Percentiles rank a stretch among this genome's conserved stretches.
Evolutionary conservation across 2,797 vertebrate species (phyloP).

Genomic region (Allobates femoralis): DNA sequence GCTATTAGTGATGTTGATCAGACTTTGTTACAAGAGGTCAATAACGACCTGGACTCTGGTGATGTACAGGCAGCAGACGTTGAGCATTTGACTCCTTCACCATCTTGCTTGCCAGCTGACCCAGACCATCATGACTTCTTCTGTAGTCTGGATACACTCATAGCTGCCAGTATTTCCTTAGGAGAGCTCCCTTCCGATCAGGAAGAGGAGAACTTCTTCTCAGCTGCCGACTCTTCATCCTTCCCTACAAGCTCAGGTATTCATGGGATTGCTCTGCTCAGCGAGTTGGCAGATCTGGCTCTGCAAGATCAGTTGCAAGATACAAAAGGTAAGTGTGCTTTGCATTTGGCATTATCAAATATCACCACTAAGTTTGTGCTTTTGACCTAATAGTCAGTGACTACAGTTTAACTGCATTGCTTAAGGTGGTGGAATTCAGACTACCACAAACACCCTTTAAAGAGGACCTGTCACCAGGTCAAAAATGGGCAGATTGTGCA

Average conservation of each 20-base stretch:
- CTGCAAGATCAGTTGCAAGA: slow-evolving; percentile 75
- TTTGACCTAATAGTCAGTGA: not conserved
- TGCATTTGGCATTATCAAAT: not conserved
- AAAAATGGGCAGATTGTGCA: too few relatives aligned
- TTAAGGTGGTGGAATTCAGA: not conserved
- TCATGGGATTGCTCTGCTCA: slow-evolving; percentile 92
- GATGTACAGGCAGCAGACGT: slow-evolving; percentile 66
- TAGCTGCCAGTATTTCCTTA: slow-evolving; percentile 86
- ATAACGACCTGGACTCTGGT: slow-evolving; percentile 43
- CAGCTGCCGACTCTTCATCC: slow-evolving; percentile 17
- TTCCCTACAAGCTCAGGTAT: slow-evolving; percentile 74
- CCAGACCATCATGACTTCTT: slow-evolving; percentile 69
- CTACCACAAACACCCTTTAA: too few relatives aligned
- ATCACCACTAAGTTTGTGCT: not conserved
- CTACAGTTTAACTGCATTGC: not conserved
- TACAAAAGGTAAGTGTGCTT: slow-evolving; percentile 24
- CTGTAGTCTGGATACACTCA: slow-evolving; percentile 88
- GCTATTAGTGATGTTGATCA: slow-evolving; percentile 54
- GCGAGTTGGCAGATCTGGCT: slow-evolving; percentile 92
- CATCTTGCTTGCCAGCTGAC: slow-evolving; percentile 44
- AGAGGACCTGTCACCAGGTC: too few relatives aligned
- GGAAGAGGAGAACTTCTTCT: slow-evolving; percentile 11
- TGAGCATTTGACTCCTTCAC: slow-evolving; percentile 63
- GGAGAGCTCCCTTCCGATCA: slow-evolving; percentile 71
- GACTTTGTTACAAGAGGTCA: slow-evolving; percentile 1